These are phyloP conservation scores for Eupleurogrammus muticus DNA, from an alignment of 2,797 vertebrate species.

Conservation along the genomic window DNA sequence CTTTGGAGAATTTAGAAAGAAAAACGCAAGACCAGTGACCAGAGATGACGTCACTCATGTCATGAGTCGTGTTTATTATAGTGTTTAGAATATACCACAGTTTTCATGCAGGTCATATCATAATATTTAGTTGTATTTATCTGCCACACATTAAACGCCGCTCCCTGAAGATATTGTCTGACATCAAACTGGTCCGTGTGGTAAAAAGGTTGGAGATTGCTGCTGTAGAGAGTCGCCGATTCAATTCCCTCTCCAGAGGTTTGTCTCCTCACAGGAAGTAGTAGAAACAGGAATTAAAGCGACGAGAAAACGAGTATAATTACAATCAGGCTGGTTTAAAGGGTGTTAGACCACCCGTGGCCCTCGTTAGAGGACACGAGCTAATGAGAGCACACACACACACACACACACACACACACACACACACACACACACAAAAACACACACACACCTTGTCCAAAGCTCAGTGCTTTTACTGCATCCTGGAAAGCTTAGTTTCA, in stretches of 20 bases:
- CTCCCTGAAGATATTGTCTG: no score
- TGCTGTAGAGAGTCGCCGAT: conserved; percentile 63
- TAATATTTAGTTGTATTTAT: no score
- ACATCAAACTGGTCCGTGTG: no score
- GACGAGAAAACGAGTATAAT: conserved; percentile 70
- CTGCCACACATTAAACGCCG: no score
- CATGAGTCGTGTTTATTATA: no score
- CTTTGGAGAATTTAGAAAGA: no score
- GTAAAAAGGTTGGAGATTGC: no score
- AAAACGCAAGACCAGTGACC: no score
- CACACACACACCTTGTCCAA: conserved; percentile 51
- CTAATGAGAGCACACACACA: conserved; percentile 74
- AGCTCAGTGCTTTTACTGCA: conserved; percentile 67
- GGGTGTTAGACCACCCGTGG: conserved; percentile 79
- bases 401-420: conserved; percentile 52
- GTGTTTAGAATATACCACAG: no score
- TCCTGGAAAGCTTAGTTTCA: conserved; percentile 75
- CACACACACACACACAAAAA: conserved; percentile 46
- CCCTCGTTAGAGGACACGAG: conserved; percentile 75
- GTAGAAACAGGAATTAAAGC: conserved; percentile 44
- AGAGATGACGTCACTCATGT: no score
- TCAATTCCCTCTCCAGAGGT: conserved; percentile 66
- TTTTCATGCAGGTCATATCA: no score
- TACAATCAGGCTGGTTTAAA: conserved; percentile 74
- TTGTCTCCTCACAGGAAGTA: conserved; percentile 51